A percentile compares a stretch with the other conserved stretches of the same genome.
phyloP scores from a whole-genome alignment of 37 sponge, comb jelly and placozoan genomes.

The Crambe crambe region DNA sequence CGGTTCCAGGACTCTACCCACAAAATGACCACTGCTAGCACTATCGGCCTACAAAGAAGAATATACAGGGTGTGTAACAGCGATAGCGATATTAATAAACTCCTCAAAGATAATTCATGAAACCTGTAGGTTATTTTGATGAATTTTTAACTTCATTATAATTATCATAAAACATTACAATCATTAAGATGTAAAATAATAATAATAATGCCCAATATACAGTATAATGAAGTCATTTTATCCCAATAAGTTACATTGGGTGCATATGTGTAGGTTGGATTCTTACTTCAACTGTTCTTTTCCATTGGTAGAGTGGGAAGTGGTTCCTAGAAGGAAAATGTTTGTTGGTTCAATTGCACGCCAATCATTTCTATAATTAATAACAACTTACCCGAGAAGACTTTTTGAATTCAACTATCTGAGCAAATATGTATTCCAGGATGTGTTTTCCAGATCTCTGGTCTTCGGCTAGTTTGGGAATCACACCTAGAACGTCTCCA shows the following conservation, averaged over 20 bases:
- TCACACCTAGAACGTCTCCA: slow-evolving; percentile 89
- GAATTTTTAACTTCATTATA: too few species aligned
- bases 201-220: too few species aligned
- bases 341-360: background rate
- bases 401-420: slow-evolving; percentile 94
- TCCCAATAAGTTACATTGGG: too few species aligned
- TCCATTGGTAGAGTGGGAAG: background rate
- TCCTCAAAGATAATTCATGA: too few species aligned
- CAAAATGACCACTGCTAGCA: background rate
- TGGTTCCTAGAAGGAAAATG: background rate
- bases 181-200: too few species aligned
- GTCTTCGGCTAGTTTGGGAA: slow-evolving; percentile 52
- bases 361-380: background rate
- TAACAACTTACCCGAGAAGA: slow-evolving; percentile 20
- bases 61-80: background rate
- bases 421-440: slow-evolving; percentile 78
- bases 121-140: too few species aligned
- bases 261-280: too few species aligned
- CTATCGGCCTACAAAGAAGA: background rate
- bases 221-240: too few species aligned
- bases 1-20: slow-evolving; percentile 2
- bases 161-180: too few species aligned
- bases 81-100: background rate
- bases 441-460: slow-evolving; percentile 79
- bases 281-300: background rate